Percentiles rank a stretch among this genome's conserved stretches.
phyloP scores from a whole-genome alignment of 2,113 vertebrate genomes.

The Motacilla tschutschensis region DNA sequence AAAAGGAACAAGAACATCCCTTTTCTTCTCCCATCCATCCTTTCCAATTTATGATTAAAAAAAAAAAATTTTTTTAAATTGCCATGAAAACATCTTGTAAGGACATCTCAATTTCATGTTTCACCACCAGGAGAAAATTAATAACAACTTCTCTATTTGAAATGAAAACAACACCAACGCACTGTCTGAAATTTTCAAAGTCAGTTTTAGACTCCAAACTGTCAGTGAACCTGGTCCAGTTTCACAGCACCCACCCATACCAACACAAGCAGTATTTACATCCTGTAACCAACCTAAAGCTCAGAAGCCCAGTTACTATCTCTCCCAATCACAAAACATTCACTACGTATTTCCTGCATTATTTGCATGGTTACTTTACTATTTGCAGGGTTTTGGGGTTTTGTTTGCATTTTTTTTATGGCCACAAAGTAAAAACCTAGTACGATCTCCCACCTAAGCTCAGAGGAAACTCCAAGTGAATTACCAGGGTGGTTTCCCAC shows the following conservation, averaged over 20 bases:
- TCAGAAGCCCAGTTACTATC: conserved; percentile 5
- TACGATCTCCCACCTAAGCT: neutral
- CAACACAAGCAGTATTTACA: neutral
- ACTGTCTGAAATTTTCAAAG: neutral
- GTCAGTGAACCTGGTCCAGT: neutral
- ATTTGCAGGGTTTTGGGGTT: neutral
- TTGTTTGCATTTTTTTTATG: neutral
- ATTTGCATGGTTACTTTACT: neutral
- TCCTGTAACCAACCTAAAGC: neutral
- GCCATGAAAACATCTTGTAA: neutral
- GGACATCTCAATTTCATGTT: neutral
- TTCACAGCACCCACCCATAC: neutral
- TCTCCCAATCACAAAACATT: neutral
- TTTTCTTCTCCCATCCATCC: neutral
- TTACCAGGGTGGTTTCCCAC: neutral
- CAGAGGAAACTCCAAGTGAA: neutral
- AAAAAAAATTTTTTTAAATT: neutral
- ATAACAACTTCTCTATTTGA: neutral
- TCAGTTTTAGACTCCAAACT: neutral
- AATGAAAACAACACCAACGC: neutral
- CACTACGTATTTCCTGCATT: neutral
- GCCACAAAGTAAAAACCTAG: neutral
- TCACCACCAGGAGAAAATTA: neutral
- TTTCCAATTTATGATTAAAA: neutral
- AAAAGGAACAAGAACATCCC: neutral